Base-by-base conservation (phyloP, 2,888 invertebrate genomes). In the Epinotia brunnichana region DNA sequence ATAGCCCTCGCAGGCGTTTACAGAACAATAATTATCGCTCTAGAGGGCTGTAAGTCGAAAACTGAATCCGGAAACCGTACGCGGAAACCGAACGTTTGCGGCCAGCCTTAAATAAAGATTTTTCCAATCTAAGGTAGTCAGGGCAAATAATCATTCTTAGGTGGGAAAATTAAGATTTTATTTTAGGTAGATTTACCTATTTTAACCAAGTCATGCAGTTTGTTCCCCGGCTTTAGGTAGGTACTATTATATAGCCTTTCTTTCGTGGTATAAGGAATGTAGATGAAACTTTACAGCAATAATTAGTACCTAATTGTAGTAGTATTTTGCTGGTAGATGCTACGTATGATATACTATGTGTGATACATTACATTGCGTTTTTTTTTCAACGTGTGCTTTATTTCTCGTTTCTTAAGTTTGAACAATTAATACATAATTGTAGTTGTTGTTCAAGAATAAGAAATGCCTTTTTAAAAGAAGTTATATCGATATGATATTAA, bases 221-320 rank as follows among this genome's bases (percentile, higher is more conserved):
- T 76, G 76, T 75, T 76, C 78, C 77, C 75, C 75, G 75, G 41
- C 77, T 21, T n/a, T n/a, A n/a, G n/a, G 66, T 74, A 75, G 75
- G 75, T 78, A 87, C 84, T 89, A 91, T n/a, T n/a, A n/a, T n/a
- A 2, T 24, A 35, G 91, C 90, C 90, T 91, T 91, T 90, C 87
- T 90, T 90, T 90, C 84, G 87, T 91, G 90, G 89, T 90, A 87
- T 84, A 82, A 84, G 79, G 81, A 82, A 81, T 84, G 87, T 92
- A 90, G 90, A 86, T 86, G 79, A 90, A 88, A 89, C 80, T 85
- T 88, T 87, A 90, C 91, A 92, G 92, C 92, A 92, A 92, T 92
- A 92, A 92, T 90, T 92, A 91, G 90, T 90, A 88, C 79, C 82
- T 91, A 91, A 90, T 85, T 80, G 89, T 91, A 90, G 90, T 74